A percentile compares a stretch with the other conserved stretches of the same genome.
Conservation (phyloP, 2,797 vertebrate species). For the Scomberomorus guttatus region DNA sequence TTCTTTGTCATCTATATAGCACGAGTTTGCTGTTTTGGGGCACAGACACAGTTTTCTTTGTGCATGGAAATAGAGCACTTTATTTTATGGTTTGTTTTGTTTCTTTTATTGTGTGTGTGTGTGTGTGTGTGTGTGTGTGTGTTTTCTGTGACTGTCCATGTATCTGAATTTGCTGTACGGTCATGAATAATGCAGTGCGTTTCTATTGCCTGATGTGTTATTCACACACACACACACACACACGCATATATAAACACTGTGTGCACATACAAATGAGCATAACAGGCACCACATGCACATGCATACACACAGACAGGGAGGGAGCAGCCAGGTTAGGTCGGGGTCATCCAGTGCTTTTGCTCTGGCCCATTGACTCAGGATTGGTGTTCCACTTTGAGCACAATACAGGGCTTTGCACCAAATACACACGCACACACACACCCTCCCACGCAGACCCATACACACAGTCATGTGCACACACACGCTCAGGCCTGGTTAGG, state of each 20-base stretch:
- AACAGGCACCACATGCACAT: slow-evolving; percentile 17
- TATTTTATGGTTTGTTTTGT: slow-evolving; percentile 19
- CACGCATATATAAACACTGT: neutral
- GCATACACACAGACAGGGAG: slow-evolving; percentile 33
- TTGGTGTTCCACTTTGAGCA: slow-evolving; percentile 73
- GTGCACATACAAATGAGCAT: slow-evolving; percentile 33
- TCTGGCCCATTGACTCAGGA: slow-evolving; percentile 79
- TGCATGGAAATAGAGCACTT: slow-evolving; percentile 10
- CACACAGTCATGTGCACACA: slow-evolving; percentile 26
- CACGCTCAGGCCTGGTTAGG: slow-evolving; percentile 33
- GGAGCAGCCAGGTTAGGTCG: slow-evolving; percentile 62
- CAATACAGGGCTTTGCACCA: slow-evolving; percentile 77
- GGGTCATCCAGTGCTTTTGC: slow-evolving; percentile 71
- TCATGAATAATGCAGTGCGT: slow-evolving; percentile 38
- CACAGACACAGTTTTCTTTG: slow-evolving; percentile 13
- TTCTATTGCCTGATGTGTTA: slow-evolving; percentile 11
- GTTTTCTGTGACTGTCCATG: slow-evolving; percentile 32
- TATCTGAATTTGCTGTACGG: slow-evolving; percentile 31
- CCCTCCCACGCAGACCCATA: neutral
- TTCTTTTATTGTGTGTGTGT: neutral
- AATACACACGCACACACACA: slow-evolving; percentile 53
- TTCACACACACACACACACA: slow-evolving; percentile 2
- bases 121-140: neutral
- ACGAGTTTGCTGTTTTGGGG: slow-evolving; percentile 26
- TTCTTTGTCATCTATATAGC: slow-evolving; percentile 39